Percentiles rank a stretch among this genome's conserved stretches.
These are phyloP conservation scores for Noctilio leporinus DNA, from an alignment of 2,113 vertebrate species.

Conservation along the genomic window DNA sequence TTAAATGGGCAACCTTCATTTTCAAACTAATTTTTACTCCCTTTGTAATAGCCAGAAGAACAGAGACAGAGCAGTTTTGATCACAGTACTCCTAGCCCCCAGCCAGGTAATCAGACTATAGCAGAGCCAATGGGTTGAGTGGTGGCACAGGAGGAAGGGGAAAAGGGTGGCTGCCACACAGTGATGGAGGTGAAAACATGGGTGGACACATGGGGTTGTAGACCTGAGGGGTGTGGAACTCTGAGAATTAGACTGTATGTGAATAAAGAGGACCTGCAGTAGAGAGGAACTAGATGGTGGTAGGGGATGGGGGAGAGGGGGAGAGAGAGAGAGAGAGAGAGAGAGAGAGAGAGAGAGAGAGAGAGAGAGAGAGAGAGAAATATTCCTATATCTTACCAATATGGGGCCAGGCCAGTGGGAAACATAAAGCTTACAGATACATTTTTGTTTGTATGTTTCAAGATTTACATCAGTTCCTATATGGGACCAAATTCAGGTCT, in stretches of 20 bases:
- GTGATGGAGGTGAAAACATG: rapidly evolving
- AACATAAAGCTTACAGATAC: not conserved
- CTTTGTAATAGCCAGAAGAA: not conserved
- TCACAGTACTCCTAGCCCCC: not conserved
- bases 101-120: not conserved
- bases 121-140: not conserved
- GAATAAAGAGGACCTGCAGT: not conserved
- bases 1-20: not conserved
- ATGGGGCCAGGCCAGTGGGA: not conserved
- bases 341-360: no score
- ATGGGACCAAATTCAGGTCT: not conserved
- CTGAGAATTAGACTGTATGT: not conserved
- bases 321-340: not conserved
- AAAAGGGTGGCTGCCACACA: not conserved
- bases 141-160: not conserved
- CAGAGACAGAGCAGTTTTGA: not conserved
- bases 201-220: rapidly evolving
- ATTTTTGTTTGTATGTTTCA: not conserved
- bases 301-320: not conserved
- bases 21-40: not conserved
- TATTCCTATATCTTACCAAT: not conserved
- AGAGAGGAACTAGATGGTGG: not conserved
- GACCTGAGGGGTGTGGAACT: not conserved
- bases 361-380: no score
- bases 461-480: not conserved